Evolutionary conservation across 2,113 vertebrate genomes (phyloP).

Genomic region (Stictonetta naevosa): DNA sequence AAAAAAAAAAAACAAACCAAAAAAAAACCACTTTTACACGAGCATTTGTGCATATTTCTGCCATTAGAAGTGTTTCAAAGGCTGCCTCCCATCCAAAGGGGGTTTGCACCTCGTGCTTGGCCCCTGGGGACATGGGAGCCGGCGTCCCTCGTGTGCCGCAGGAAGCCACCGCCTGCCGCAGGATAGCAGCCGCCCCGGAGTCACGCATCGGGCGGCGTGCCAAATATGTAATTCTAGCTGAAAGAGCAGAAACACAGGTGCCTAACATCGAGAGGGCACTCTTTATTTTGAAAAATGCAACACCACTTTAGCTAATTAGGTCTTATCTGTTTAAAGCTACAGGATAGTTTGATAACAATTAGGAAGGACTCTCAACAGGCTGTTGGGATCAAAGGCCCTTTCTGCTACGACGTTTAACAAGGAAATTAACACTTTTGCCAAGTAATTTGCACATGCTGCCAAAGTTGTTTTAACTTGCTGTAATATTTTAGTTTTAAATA

Average conservation of each 20-base stretch:
- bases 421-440: conserved; percentile 71
- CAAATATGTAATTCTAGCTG: conserved; percentile 34
- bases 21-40: neutral
- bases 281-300: conserved; percentile 53
- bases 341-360: conserved; percentile 72
- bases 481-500: conserved; percentile 66
- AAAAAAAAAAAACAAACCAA: too few species aligned
- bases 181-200: neutral
- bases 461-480: conserved; percentile 66
- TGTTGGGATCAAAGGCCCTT: conserved; percentile 67
- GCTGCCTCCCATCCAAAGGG: neutral
- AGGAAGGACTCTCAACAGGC: conserved; percentile 66
- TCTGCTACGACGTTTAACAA: conserved; percentile 64
- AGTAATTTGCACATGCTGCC: conserved; percentile 65
- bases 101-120: neutral
- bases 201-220: neutral
- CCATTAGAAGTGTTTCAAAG: neutral
- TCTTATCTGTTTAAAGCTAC: conserved; percentile 65
- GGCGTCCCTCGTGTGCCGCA: neutral
- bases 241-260: conserved; percentile 61
- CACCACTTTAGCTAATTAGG: conserved; percentile 68
- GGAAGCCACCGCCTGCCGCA: neutral
- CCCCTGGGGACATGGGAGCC: neutral
- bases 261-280: conserved; percentile 46
- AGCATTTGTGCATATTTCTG: neutral